Evolutionary conservation across 2,797 vertebrate genomes (phyloP).

Genomic region (Gymnothorax javanicus): DNA sequence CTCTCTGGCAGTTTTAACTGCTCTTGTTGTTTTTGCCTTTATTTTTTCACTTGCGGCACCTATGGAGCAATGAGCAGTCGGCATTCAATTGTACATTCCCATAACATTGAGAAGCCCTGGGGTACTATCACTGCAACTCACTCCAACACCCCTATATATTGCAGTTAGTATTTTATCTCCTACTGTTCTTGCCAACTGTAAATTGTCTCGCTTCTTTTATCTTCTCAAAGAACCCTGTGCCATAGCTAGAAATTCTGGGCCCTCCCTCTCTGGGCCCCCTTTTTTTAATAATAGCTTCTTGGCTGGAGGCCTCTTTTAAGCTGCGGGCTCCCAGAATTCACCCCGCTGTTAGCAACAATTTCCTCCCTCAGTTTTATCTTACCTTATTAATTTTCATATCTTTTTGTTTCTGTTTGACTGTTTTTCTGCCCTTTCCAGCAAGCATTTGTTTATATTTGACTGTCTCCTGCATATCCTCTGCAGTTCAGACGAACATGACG

Average conservation of each 20-base stretch:
- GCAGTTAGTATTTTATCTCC: conserved; percentile 2
- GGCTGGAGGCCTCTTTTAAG: too few relatives aligned
- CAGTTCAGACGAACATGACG: background rate
- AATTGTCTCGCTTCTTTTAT: background rate
- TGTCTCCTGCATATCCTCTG: background rate
- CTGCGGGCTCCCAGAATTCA: too few relatives aligned
- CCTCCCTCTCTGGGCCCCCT: too few relatives aligned
- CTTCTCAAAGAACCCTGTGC: background rate
- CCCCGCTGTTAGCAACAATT: background rate
- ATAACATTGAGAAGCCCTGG: background rate
- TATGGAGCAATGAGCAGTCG: background rate
- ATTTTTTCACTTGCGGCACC: background rate
- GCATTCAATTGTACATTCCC: background rate
- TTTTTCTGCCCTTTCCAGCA: background rate
- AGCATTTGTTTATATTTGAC: background rate
- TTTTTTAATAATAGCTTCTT: too few relatives aligned
- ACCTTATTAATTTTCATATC: background rate
- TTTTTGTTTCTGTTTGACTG: background rate
- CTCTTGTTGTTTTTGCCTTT: background rate
- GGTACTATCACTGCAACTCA: background rate
- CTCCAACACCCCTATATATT: background rate
- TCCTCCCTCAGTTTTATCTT: background rate
- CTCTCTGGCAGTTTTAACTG: background rate
- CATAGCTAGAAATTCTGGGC: too few relatives aligned
- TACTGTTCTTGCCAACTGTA: background rate